A percentile compares a stretch with the other conserved stretches of the same genome.
Conservation (phyloP, 2,113 vertebrate species). For the Suncus etruscus region DNA sequence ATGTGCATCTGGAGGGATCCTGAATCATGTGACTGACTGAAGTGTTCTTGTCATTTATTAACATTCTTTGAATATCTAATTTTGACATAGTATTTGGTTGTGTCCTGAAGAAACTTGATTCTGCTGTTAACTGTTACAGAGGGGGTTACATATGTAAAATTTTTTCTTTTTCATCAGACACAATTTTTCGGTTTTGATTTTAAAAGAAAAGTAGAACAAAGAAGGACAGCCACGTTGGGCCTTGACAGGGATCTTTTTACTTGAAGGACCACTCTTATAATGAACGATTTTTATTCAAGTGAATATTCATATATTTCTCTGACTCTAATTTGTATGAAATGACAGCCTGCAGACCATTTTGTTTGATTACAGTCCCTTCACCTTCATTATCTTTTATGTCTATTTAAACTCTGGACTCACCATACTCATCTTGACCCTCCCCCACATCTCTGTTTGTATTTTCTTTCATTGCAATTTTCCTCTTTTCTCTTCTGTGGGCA, state of each 20-base stretch:
- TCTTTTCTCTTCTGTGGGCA: conserved; percentile 86
- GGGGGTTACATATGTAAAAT: conserved; percentile 61
- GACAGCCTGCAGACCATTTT: conserved; percentile 88
- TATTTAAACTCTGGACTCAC: conserved; percentile 87
- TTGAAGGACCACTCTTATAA: conserved; percentile 84
- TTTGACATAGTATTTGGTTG: conserved; percentile 65
- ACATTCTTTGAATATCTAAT: conserved; percentile 73
- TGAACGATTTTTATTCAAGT: conserved; percentile 89
- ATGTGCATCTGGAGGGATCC: conserved; percentile 83
- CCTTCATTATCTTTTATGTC: conserved; percentile 89
- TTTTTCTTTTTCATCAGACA: conserved; percentile 70
- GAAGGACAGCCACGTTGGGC: conserved; percentile 77
- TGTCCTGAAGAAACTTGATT: conserved; percentile 25
- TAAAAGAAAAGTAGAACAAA: conserved; percentile 84
- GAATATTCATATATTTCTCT: conserved; percentile 91
- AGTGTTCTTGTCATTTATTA: conserved; percentile 78
- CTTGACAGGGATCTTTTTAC: conserved; percentile 81
- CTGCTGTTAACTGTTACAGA: conserved; percentile 49
- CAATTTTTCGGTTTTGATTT: conserved; percentile 62
- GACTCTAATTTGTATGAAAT: conserved; percentile 90
- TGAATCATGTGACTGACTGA: conserved; percentile 74
- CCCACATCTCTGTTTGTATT: conserved; percentile 85
- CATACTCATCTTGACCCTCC: conserved; percentile 85
- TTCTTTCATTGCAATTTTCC: conserved; percentile 87
- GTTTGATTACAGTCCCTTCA: conserved; percentile 88